Evolutionary conservation across 2,113 vertebrate species (phyloP).

Genomic region (Myiopsitta monachus): DNA sequence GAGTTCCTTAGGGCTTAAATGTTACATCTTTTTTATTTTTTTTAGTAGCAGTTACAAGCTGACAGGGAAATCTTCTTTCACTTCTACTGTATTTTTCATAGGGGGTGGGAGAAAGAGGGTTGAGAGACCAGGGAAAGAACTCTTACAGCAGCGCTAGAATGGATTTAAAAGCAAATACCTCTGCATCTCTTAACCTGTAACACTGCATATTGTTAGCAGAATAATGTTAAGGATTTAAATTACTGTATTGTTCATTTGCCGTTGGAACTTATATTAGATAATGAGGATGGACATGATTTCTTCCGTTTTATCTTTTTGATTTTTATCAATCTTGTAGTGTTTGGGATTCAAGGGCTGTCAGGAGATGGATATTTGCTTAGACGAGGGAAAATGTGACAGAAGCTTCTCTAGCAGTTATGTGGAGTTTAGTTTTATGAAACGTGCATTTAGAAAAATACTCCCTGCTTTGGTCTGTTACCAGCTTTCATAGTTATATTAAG

Average conservation of each 20-base stretch:
- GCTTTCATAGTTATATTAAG: background rate
- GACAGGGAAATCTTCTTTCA: background rate
- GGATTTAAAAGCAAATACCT: background rate
- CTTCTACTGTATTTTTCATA: background rate
- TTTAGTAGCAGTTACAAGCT: background rate
- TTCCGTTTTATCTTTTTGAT: background rate
- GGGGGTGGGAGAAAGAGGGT: too few species aligned
- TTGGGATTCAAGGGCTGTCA: background rate
- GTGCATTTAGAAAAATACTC: background rate
- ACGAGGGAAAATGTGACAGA: background rate
- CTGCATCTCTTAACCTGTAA: background rate
- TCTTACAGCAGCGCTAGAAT: background rate
- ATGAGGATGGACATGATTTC: background rate
- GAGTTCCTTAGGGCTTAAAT: slow-evolving; percentile 12
- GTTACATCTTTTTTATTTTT: background rate
- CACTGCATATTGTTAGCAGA: background rate
- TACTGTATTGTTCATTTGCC: background rate
- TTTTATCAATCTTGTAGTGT: background rate
- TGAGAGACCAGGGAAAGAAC: background rate
- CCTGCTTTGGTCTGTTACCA: background rate
- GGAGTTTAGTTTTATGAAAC: background rate
- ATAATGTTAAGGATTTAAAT: background rate
- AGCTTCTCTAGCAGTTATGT: background rate
- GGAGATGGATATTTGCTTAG: background rate
- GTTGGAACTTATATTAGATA: background rate